phyloP scores from a whole-genome alignment of 2,797 vertebrate genomes.

The Allobates femoralis region DNA sequence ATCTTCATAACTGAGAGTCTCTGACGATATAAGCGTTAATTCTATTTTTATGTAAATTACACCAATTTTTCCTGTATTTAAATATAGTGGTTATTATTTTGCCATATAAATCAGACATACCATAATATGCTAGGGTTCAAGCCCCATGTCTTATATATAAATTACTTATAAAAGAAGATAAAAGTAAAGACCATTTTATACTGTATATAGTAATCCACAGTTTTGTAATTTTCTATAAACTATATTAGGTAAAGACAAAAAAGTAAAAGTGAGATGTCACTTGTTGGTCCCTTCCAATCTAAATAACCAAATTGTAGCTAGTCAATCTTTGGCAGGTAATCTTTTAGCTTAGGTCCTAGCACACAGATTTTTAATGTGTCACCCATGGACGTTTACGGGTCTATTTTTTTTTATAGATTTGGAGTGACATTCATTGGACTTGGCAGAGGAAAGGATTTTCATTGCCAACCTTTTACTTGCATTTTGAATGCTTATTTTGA shows the following conservation, averaged over 20 bases:
- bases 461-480: no score
- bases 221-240: background rate
- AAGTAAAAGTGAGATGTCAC: background rate
- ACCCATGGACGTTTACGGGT: no score
- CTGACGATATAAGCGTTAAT: conserved; percentile 12
- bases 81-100: conserved; percentile 9
- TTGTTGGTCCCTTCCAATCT: background rate
- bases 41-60: conserved; percentile 50
- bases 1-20: conserved; percentile 10
- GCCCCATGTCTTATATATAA: background rate
- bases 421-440: no score
- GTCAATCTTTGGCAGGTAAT: no score
- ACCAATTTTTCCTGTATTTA: background rate
- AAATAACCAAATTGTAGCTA: no score
- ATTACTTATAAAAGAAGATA: background rate
- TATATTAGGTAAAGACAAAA: background rate
- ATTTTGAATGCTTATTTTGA: no score
- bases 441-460: no score
- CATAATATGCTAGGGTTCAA: background rate
- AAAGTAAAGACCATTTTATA: background rate
- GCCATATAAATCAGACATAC: background rate
- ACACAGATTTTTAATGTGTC: no score
- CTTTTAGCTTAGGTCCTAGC: no score
- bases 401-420: no score
- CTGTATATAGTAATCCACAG: background rate